Conservation (phyloP, 2,797 vertebrate species). For the Yasuhikotakia modesta region DNA sequence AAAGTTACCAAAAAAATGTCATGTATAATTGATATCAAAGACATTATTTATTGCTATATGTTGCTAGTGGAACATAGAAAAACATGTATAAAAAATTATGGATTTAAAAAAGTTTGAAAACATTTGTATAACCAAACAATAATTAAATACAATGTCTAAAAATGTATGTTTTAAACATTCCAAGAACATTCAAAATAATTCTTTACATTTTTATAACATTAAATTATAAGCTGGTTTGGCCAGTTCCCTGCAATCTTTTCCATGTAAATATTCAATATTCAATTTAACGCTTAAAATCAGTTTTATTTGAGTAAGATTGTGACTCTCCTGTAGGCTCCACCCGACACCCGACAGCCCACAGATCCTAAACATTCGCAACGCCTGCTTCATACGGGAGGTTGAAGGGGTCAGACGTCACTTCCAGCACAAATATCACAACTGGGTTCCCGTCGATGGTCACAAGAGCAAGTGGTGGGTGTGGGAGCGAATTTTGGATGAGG, state of each 20-base stretch:
- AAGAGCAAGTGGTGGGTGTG: slow-evolving; percentile 92
- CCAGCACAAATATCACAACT: slow-evolving; percentile 85
- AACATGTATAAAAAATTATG: no score
- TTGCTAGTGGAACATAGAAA: no score
- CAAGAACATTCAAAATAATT: no score
- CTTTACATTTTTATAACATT: no score
- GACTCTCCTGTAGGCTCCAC: slow-evolving; percentile 67
- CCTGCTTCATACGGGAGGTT: slow-evolving; percentile 79
- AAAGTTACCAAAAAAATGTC: no score
- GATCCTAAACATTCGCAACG: slow-evolving; percentile 79
- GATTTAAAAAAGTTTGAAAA: no score
- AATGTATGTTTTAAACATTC: no score
- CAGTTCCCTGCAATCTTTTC: neutral
- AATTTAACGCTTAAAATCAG: slow-evolving; percentile 4
- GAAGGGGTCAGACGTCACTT: slow-evolving; percentile 78
- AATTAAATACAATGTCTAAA: no score
- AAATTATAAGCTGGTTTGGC: neutral
- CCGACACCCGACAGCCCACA: slow-evolving; percentile 82
- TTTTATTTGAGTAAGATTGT: neutral
- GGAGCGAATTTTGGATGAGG: slow-evolving; percentile 76
- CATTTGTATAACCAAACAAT: no score
- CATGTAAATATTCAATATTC: neutral
- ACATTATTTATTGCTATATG: no score
- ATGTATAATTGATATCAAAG: no score
- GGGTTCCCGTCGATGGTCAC: slow-evolving; percentile 80